phyloP scores from a whole-genome alignment of 1,140 invertebrate species.

The Pogonus chalceus region DNA sequence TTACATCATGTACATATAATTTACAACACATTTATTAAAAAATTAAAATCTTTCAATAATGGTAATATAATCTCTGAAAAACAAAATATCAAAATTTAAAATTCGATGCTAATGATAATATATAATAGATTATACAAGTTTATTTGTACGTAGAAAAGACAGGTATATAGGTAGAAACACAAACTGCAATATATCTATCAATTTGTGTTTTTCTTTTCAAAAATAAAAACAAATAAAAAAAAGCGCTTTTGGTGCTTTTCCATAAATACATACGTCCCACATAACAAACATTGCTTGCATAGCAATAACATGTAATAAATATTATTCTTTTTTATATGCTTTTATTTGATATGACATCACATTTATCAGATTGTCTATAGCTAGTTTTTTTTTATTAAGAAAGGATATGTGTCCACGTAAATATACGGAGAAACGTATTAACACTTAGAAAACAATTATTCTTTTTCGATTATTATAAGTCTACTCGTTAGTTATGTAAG shows the following conservation, averaged over 20 bases:
- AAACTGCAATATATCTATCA: no score
- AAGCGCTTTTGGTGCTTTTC: not conserved
- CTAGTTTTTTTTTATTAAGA: not conserved
- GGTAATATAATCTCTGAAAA: constrained; percentile 4
- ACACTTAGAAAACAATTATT: not conserved
- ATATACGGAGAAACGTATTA: not conserved
- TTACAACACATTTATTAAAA: constrained; percentile 1
- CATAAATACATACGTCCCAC: not conserved
- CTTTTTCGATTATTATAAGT: not conserved
- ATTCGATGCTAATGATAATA: not conserved
- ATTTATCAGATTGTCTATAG: constrained; percentile 1
- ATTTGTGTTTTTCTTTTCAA: not conserved
- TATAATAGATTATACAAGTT: not conserved
- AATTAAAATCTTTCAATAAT: not conserved
- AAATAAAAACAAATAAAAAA: not conserved
- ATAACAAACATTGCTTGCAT: constrained; percentile 13
- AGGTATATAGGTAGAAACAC: no score
- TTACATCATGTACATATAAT: not conserved
- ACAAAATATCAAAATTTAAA: not conserved
- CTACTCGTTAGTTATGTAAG: not conserved
- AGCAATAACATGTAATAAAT: constrained; percentile 19
- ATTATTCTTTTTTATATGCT: not conserved
- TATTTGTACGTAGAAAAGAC: not conserved
- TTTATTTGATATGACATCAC: constrained; percentile 1
- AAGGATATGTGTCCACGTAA: not conserved